Evolutionary conservation across 2,797 vertebrate genomes (phyloP), one percentile per base, ranked within the genome.

Genomic region (Chiroxiphia lanceolata): DNA sequence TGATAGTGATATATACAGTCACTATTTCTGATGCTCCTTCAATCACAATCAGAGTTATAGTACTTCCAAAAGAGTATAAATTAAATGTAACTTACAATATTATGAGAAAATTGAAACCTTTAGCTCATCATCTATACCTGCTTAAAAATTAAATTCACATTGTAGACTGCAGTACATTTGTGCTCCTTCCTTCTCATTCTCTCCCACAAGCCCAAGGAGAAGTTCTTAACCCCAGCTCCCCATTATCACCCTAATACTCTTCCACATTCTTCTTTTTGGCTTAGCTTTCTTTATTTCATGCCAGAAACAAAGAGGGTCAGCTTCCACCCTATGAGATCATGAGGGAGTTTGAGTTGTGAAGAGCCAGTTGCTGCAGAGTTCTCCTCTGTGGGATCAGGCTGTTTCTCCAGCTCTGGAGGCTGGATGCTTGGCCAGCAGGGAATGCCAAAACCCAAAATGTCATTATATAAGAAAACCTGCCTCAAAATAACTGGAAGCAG

Each of bases 251-350:
- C 29, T 50, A 84, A 84, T 26, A 74, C 15, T 60, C 54, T 74
- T 57, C 44, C 56, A 91, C 54, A 51, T 11, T 79, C 47, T 40
- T 65, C 16, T 45, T 68, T 85, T 59, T 74, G 72, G 65, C 80
- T 87, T 71, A 40, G 31, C 47, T 33, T 19, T 72, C 34, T 63
- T 71, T 59, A 59, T 61, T 63, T 85, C 71, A 86, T n/a, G 84
- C 64, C 83, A 94, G 53, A 95, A 92, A 90, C 61, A 82, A 90
- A 91, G 77, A 79, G 40, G 50, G 45, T 92, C 68, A 87, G 87
- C 64, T 95, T 96, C 92, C 88, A 93, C 90, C 87, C 95, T 71
- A 67, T 96, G 87, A 97, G 84, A 92, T 96, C 94, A 95, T 54
- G 64, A 54, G 57, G 61, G 56, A 93, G 56, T 59, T 93, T 10